Conservation (phyloP, 2,113 vertebrate species). For the Oreochromis tanganicae region DNA sequence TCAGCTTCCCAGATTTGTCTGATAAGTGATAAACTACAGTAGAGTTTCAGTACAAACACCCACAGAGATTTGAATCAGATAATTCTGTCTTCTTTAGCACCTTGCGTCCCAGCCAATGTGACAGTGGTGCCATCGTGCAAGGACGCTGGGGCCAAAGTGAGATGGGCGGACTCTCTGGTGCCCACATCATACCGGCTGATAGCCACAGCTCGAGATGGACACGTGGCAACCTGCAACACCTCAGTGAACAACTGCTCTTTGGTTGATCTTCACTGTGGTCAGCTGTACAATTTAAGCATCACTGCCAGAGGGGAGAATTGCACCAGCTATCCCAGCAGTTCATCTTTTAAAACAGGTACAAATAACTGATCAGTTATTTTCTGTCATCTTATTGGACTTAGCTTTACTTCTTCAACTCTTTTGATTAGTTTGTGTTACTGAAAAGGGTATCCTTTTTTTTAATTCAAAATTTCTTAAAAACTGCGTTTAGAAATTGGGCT, state of each 20-base stretch:
- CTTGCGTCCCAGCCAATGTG: conserved; percentile 66
- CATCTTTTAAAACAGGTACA: conserved; percentile 59
- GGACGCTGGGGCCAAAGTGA: conserved; percentile 14
- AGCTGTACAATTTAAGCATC: conserved; percentile 54
- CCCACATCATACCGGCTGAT: conserved; percentile 59
- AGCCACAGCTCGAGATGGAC: conserved; percentile 48
- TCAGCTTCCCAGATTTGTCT: background rate
- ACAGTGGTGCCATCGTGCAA: conserved; percentile 31
- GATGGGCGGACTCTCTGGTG: conserved; percentile 57
- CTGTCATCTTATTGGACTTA: background rate
- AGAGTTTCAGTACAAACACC: background rate
- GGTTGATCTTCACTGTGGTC: conserved; percentile 59
- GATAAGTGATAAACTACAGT: background rate
- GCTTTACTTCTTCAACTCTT: background rate
- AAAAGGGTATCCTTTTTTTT: background rate
- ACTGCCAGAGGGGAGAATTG: conserved; percentile 56
- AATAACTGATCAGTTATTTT: background rate
- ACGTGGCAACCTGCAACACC: conserved; percentile 28
- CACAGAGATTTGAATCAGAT: background rate
- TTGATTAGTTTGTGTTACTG: background rate
- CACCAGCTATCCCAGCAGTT: conserved; percentile 37
- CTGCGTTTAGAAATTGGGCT: background rate
- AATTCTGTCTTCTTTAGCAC: conserved; percentile 43
- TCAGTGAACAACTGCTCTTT: conserved; percentile 58
- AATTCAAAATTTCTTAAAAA: background rate